Evolutionary conservation across 30 jellyfish, hydroid and myxozoan species (phyloP).

Genomic region (Hydractinia echinata): DNA sequence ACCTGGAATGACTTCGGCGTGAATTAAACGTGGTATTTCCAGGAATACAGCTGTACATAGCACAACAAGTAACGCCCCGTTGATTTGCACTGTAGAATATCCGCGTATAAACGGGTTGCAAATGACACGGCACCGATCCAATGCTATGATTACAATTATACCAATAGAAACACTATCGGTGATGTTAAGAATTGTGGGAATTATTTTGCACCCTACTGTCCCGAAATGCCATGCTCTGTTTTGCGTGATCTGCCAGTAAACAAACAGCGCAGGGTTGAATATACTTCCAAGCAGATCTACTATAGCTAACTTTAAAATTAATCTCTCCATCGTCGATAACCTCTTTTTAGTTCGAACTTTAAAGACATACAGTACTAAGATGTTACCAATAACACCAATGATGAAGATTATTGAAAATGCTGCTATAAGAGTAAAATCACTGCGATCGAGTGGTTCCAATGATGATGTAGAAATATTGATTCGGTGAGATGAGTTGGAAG

Average conservation of each 20-base stretch:
- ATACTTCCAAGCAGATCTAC: conserved; percentile 65
- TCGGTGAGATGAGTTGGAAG: too few species aligned
- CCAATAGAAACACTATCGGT: conserved; percentile 47
- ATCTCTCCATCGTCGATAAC: conserved; percentile 49
- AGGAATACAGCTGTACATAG: conserved; percentile 19
- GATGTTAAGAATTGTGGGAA: conserved; percentile 40
- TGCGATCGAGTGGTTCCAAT: not conserved
- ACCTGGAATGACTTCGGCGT: conserved; percentile 19
- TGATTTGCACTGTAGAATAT: conserved; percentile 28
- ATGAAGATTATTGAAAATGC: conserved; percentile 35
- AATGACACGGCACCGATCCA: conserved; percentile 70
- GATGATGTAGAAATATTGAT: too few species aligned
- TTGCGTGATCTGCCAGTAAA: conserved; percentile 45
- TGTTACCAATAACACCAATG: conserved; percentile 54
- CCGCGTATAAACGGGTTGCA: conserved; percentile 53
- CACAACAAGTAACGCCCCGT: conserved; percentile 4
- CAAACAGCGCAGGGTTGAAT: conserved; percentile 45
- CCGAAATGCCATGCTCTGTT: conserved; percentile 68
- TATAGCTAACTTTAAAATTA: conserved; percentile 43
- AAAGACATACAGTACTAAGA: conserved; percentile 50
- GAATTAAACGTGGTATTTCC: conserved; percentile 32
- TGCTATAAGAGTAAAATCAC: not conserved
- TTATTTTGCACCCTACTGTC: conserved; percentile 45
- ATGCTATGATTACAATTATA: conserved; percentile 42
- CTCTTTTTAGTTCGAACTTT: conserved; percentile 6